Evolutionary conservation across 2,797 vertebrate genomes (phyloP), one percentile per base, ranked within the genome.

Genomic region (Mergus octosetaceus): DNA sequence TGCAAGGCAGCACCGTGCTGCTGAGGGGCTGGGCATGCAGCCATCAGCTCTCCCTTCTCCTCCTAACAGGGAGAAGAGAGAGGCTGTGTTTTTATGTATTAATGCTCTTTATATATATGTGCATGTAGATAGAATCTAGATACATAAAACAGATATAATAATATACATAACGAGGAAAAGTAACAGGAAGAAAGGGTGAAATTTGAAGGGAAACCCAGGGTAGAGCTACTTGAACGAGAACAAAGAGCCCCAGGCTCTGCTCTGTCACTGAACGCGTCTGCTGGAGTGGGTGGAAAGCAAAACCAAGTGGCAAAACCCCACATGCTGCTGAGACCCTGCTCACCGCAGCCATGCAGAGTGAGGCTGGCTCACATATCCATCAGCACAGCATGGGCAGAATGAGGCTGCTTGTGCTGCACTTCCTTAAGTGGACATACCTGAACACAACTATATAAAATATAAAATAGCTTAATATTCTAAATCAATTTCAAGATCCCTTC

Each of bases 101-200:
- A n/a, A 1, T 12, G 62, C 15, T 28, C 9, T 75, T 43, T 9
- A 28, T 24, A 3, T 30, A 10, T 39, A 18, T 0, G 0, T 3
- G 11, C 2, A 4, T 16, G 20, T 13, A 30, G 32, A 10, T 30
- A 70, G 12, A 13, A 79, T 6, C 38, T 9, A 66, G 38, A 43
- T 22, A 62, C 1, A 60, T 6, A 58, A 64, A 57, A 80, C 8
- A 6, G 7, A 32, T 32, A 24, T 9, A 58, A 21, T 30, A 53
- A 58, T 2, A 15, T 2, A 32, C 0, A 2, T 25, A 74, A 70
- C 22, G 38, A 70, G 24, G n/a, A 72, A 54, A 89, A 51, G 53
- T 10, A 72, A 83, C 5, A 58, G 41, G 24, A 73, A 57, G 51
- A 80, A 91, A 54, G 20, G 7, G 15, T 24, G 19, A 58, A 20